phyloP scores from a whole-genome alignment of 2,113 vertebrate species.

The Mugil cephalus region DNA sequence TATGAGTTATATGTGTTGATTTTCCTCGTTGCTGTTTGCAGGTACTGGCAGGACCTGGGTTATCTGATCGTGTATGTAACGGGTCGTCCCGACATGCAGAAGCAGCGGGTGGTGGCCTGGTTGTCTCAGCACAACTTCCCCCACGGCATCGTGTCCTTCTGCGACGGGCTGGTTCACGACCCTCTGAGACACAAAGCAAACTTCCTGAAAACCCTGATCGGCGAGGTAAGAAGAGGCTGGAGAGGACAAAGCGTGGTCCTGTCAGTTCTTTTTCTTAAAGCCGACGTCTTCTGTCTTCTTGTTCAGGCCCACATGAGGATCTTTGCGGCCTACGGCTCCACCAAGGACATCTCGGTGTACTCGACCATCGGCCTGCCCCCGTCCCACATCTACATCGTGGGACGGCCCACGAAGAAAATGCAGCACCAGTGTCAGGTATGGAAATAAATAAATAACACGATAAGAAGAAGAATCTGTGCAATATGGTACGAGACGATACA shows the following conservation, averaged over 20 bases:
- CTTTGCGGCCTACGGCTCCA: conserved; percentile 95
- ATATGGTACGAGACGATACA: too few relatives aligned
- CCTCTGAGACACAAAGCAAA: conserved; percentile 97
- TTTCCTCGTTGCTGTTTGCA: conserved; percentile 51
- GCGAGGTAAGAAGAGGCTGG: conserved; percentile 78
- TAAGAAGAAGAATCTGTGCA: too few relatives aligned
- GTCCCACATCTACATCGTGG: conserved; percentile 97
- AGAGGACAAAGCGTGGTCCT: not conserved
- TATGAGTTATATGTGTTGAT: too few relatives aligned
- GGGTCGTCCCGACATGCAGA: conserved; percentile 99
- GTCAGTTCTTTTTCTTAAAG: not conserved
- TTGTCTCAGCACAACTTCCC: conserved; percentile 99
- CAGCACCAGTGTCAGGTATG: conserved; percentile 96
- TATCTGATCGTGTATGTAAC: conserved; percentile 99
- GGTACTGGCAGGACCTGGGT: conserved; percentile 99
- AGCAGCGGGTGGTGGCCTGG: conserved; percentile 99
- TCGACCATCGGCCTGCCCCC: conserved; percentile 91
- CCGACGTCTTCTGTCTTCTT: not conserved
- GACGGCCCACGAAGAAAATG: conserved; percentile 95
- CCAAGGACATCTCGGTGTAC: conserved; percentile 97
- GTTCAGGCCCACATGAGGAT: conserved; percentile 93
- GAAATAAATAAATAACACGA: not conserved
- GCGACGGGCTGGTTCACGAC: conserved; percentile 96
- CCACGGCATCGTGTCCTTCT: conserved; percentile 97
- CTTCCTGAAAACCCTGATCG: conserved; percentile 94